These are phyloP conservation scores for Callionymus lyra DNA, from an alignment of 2,113 vertebrate genomes.

Conservation along the genomic window DNA sequence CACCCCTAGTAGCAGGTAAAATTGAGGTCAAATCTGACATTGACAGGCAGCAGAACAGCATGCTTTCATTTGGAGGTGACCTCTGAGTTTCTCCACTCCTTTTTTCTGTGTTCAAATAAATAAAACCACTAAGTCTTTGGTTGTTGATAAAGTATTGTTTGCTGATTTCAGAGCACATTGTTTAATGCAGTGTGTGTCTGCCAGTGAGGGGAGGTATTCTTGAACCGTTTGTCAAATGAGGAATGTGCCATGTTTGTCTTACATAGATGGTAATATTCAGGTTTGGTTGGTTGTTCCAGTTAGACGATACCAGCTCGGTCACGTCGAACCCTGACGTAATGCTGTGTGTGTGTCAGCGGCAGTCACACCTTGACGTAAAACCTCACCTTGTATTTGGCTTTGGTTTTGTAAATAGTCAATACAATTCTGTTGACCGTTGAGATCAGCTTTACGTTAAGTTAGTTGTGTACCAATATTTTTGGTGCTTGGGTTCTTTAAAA, in stretches of 20 bases:
- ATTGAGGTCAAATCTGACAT: conserved; percentile 5
- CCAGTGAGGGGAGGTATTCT: not conserved
- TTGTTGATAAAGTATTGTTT: not conserved
- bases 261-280: conserved; percentile 41
- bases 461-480: too few species aligned
- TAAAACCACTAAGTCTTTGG: too few species aligned
- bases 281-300: conserved; percentile 64
- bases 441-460: too few species aligned
- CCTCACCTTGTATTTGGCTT: conserved; percentile 9
- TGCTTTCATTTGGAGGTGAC: too few species aligned
- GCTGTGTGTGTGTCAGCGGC: conserved; percentile 5
- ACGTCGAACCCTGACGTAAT: conserved; percentile 34
- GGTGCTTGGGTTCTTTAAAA: too few species aligned
- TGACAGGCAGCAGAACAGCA: not conserved
- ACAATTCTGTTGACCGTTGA: too few species aligned
- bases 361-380: conserved; percentile 25
- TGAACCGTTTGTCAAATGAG: conserved; percentile 28
- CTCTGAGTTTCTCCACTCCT: too few species aligned
- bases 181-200: not conserved
- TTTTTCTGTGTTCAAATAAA: too few species aligned
- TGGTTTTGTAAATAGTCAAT: too few species aligned
- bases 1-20: not conserved
- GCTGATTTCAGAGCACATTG: not conserved
- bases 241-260: conserved; percentile 53
- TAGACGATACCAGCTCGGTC: conserved; percentile 59